Base-by-base conservation (phyloP, 2,888 invertebrate genomes). In the Labia minor region DNA sequence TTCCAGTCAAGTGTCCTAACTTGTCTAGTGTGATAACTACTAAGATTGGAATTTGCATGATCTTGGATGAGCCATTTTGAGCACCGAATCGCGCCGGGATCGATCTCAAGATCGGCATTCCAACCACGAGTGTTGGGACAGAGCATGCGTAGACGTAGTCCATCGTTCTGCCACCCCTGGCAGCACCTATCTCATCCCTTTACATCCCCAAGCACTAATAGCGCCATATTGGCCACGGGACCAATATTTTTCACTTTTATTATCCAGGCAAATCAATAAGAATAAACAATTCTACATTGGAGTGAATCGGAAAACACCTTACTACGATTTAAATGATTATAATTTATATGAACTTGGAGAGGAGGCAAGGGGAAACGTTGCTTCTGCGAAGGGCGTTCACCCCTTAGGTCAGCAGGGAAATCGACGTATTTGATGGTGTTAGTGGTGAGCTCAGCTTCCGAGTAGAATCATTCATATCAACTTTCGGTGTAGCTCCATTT, bases 71-170 rank as follows among this genome's bases (percentile, higher is more conserved):
- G 49, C 49, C 49, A 49, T 49, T 49, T 49, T 49, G 49, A 14
- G 49, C 16, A 4, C n/a, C 16, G 16, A 49, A 49, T 49, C 49
- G 49, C 4, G 16, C 49, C 4, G 49, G 49, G 49, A 49, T 49
- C 49, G 49, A 49, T 49, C 49, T 49, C n/a, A 49, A 49, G 49
- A 49, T 49, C 49, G 49, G 49, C 49, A 49, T 49, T 49, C 49
- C n/a, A 14, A 49, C 49, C 3, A 49, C 49, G 49, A 49, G 49
- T 49, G n/a, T 49, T 49, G n/a, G 14, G 16, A 49, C 49, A n/a
- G 49, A 49, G 49, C 49, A 49, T 49, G 49, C 49, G 49, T 49
- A 16, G 49, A 49, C 49, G n/a, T 49, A 26, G 49, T 49, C 16
- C 49, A 4, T 8, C 3, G 49, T 49, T 8, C 49, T 3, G 16